These are phyloP conservation scores for Trichogramma dendrolimi DNA, from an alignment of 2,888 invertebrate species.

Conservation along the genomic window DNA sequence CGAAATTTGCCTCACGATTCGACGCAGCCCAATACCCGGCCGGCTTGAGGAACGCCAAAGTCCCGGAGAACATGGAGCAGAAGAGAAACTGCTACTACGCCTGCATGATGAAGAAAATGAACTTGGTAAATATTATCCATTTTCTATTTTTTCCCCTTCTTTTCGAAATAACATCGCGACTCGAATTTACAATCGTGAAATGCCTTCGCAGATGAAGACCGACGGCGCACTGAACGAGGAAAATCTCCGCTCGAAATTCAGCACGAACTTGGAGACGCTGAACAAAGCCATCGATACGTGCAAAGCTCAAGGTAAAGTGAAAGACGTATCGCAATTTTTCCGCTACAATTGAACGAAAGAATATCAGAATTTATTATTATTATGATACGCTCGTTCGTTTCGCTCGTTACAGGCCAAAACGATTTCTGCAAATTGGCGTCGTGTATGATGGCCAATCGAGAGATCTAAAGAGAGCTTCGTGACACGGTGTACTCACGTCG, in stretches of 20 bases:
- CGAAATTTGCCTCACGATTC: too few relatives aligned
- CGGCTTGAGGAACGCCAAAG: constrained; percentile 22
- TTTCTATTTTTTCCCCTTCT: background rate
- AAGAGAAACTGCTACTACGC: constrained; percentile 32
- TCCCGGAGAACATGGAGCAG: constrained; percentile 22
- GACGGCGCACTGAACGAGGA: constrained; percentile 34
- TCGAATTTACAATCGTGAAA: background rate
- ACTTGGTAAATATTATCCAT: constrained; percentile 27
- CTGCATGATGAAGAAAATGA: constrained; percentile 36
- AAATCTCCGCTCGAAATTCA: constrained; percentile 30
- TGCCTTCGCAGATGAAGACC: constrained; percentile 28
- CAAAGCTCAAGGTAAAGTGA: constrained; percentile 30
- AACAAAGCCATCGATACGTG: constrained; percentile 31
- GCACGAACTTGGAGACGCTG: constrained; percentile 29
- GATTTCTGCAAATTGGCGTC: constrained; percentile 25
- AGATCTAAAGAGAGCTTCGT: constrained; percentile 13
- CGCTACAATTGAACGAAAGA: background rate
- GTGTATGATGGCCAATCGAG: constrained; percentile 29
- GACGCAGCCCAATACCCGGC: constrained; percentile 14
- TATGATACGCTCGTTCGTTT: background rate
- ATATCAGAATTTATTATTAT: background rate
- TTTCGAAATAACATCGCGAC: background rate
- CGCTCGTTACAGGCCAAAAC: constrained; percentile 16
- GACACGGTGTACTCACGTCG: background rate
- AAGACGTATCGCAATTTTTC: background rate